These are phyloP conservation scores for Brachypterus glaber DNA, from an alignment of 2,888 invertebrate genomes.

Conservation along the genomic window DNA sequence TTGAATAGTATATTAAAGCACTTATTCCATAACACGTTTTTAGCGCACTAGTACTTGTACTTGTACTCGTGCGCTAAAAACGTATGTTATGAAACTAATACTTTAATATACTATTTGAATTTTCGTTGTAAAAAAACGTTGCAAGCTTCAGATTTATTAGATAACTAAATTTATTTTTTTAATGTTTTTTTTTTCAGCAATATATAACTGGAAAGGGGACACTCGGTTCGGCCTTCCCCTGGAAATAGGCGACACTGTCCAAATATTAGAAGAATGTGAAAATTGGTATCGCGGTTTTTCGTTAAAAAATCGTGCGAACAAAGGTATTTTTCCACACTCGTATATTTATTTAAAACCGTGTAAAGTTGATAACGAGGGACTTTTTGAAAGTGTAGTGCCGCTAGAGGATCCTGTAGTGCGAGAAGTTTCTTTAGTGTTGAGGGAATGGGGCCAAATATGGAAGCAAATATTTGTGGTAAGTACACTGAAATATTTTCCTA, in stretches of 20 bases:
- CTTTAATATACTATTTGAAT: too few relatives aligned
- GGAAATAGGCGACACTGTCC: constrained; percentile 87
- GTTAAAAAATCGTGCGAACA: constrained; percentile 57
- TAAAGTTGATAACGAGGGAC: constrained; percentile 72
- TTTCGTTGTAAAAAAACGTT: too few relatives aligned
- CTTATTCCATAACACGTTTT: too few relatives aligned
- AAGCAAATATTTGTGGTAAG: constrained; percentile 84
- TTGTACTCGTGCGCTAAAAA: too few relatives aligned
- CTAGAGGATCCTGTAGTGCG: constrained; percentile 83
- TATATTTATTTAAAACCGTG: constrained; percentile 70
- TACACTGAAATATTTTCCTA: too few relatives aligned
- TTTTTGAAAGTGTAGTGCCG: constrained; percentile 58
- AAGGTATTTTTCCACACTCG: constrained; percentile 72
- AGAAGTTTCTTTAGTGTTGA: constrained; percentile 80
- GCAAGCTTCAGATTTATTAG: too few relatives aligned
- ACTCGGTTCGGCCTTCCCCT: constrained; percentile 69
- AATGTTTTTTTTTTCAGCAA: constrained; percentile 52
- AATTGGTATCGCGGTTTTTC: constrained; percentile 87
- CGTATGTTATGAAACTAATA: too few relatives aligned
- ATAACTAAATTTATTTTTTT: too few relatives aligned
- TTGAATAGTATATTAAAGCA: too few relatives aligned
- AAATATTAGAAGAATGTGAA: constrained; percentile 82
- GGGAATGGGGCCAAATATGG: constrained; percentile 93
- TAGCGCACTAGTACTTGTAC: too few relatives aligned
- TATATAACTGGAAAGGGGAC: constrained; percentile 85